Base-by-base conservation (phyloP, 2,797 vertebrate genomes). In the Enteromius treurensis region DNA sequence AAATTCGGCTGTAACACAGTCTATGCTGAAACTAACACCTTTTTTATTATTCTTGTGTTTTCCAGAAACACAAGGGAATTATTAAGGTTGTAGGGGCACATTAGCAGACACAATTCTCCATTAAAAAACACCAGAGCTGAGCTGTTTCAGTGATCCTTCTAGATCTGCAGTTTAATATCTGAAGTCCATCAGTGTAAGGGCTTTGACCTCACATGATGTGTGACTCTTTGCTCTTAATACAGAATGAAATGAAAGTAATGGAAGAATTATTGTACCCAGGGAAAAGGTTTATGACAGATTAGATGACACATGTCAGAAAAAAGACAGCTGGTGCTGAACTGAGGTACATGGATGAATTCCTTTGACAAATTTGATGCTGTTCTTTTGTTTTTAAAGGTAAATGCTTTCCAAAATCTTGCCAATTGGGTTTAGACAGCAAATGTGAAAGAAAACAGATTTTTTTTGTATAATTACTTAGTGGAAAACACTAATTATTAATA, bases 351-450 rank as follows among this genome's bases (percentile, higher is more conserved):
- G 80, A 86, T 86, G 77, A 88, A 87, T 85, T 87, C 81, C 68
- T 47, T 71, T 82, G 84, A 89, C 81, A 85, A 85, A 87, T 91
- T 67, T 62, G 82, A 79, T 87, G 82, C 77, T 84, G 74, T 86
- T 76, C 64, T 79, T 80, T 86, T 81, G 78, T 62, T 81, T 73
- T 60, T 82, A 79, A 40, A 82, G 26, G 32, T 60, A 82, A 89
- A 74, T 32, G 74, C 80, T 81, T 69, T 83, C 23, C 83, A 58
- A 87, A 74, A 79, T 34, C 34, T 32, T 64, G 42, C 47, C 81
- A 78, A 32, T 70, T 84, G 53, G 77, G 68, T 55, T 75, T 7
- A 60, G 53, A 71, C 23, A 45, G 11, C 23, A 58, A 70, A 21
- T 47, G 51, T 55, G 11, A 47, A 29, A 60, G 29, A 32, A 2